phyloP scores from a whole-genome alignment of 1,140 invertebrate genomes.

The Heliconius nattereri region DNA sequence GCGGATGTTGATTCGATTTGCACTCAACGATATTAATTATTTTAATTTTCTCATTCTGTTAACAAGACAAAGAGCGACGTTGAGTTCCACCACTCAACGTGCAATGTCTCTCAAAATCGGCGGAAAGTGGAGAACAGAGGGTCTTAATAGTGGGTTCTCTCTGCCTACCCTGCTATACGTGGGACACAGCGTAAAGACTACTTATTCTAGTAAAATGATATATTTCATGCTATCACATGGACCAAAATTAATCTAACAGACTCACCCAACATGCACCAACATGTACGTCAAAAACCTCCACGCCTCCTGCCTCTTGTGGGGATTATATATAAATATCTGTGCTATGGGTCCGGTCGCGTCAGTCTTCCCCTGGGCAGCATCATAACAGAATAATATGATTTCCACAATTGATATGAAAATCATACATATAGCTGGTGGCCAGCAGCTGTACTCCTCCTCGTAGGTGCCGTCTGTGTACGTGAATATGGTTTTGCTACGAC shows the following conservation, averaged over 20 bases:
- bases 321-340: conserved; percentile 93
- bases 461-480: conserved; percentile 88
- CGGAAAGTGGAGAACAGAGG: neutral
- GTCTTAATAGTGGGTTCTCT: too few species aligned
- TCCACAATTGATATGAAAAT: conserved; percentile 88
- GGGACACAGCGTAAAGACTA: too few species aligned
- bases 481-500: conserved; percentile 66
- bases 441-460: conserved; percentile 92
- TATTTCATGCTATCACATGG: too few species aligned
- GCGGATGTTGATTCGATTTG: neutral
- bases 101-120: neutral
- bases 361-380: conserved; percentile 80
- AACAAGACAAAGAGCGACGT: neutral
- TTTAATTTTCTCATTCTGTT: neutral
- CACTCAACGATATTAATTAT: neutral
- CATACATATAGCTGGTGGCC: conserved; percentile 93
- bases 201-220: too few species aligned
- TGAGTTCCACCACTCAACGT: neutral
- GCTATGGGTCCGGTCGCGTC: conserved; percentile 87
- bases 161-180: too few species aligned
- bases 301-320: conserved; percentile 90
- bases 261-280: conserved; percentile 97
- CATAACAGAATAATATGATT: conserved; percentile 86
- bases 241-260: conserved; percentile 28
- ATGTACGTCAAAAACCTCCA: conserved; percentile 98